Conservation (phyloP, 2,888 invertebrate genomes). For the Bembecia ichneumoniformis region DNA sequence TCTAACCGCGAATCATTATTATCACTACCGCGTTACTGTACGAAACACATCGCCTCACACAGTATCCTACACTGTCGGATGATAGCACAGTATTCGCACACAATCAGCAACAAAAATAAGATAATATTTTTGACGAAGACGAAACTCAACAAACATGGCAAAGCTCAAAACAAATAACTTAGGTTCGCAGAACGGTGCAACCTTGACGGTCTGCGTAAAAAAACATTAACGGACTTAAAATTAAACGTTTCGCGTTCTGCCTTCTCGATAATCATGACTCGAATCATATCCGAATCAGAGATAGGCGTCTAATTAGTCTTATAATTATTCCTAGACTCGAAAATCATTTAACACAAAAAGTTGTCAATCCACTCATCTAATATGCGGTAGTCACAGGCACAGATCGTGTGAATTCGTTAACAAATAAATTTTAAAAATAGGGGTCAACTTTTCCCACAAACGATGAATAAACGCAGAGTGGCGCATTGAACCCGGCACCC, state of each 20-base stretch:
- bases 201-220: constrained; percentile 48
- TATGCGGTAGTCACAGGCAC: constrained; percentile 48
- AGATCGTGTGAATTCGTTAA: constrained; percentile 69
- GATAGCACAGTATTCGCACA: constrained; percentile 42
- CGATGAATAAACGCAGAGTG: constrained; percentile 71
- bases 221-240: constrained; percentile 21
- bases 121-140: constrained; percentile 59
- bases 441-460: constrained; percentile 73
- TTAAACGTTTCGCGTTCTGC: constrained; percentile 14
- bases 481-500: constrained; percentile 71
- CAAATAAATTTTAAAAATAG: constrained; percentile 60
- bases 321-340: neutral
- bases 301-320: neutral
- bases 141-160: constrained; percentile 58
- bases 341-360: neutral
- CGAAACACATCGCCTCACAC: constrained; percentile 37
- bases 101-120: constrained; percentile 48
- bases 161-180: constrained; percentile 57
- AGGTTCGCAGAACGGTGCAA: constrained; percentile 44
- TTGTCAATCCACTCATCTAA: constrained; percentile 20
- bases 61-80: constrained; percentile 42
- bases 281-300: neutral
- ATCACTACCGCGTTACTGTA: constrained; percentile 31
- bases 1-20: constrained; percentile 4
- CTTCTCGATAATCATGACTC: constrained; percentile 16